These are phyloP conservation scores for Leucopsar rothschildi DNA, from an alignment of 2,113 vertebrate species.

Conservation along the genomic window DNA sequence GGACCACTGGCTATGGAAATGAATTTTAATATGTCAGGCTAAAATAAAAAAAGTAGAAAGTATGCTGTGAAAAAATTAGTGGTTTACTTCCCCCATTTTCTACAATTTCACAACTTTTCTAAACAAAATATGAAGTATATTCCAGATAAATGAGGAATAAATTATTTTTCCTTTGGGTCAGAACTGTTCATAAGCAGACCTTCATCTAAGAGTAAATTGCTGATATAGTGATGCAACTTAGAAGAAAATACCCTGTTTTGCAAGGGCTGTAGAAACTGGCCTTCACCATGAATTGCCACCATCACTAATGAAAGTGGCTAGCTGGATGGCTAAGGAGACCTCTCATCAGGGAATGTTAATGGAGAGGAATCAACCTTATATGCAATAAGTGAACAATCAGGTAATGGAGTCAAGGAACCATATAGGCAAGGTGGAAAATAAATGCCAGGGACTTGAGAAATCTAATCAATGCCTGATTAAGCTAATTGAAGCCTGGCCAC, in stretches of 20 bases:
- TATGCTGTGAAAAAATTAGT: background rate
- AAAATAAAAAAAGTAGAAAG: background rate
- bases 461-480: slow-evolving; percentile 71
- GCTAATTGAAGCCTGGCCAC: slow-evolving; percentile 68
- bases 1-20: background rate
- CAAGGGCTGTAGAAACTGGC: slow-evolving; percentile 1
- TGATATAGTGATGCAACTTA: background rate
- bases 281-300: background rate
- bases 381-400: slow-evolving; percentile 54
- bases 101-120: background rate
- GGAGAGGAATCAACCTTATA: slow-evolving; percentile 56
- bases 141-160: background rate
- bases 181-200: background rate
- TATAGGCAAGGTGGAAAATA: slow-evolving; percentile 69
- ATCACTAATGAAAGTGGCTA: slow-evolving; percentile 58
- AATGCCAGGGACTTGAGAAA: slow-evolving; percentile 64
- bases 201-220: background rate
- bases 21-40: background rate
- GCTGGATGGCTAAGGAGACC: slow-evolving; percentile 48
- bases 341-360: slow-evolving; percentile 58
- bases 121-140: background rate
- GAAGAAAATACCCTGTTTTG: background rate
- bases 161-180: background rate
- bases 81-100: background rate
- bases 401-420: slow-evolving; percentile 63